A percentile compares a stretch with the other conserved stretches of the same genome.
Evolutionary conservation across 1,140 invertebrate species (phyloP).

Genomic region (Sogatella furcifera): DNA sequence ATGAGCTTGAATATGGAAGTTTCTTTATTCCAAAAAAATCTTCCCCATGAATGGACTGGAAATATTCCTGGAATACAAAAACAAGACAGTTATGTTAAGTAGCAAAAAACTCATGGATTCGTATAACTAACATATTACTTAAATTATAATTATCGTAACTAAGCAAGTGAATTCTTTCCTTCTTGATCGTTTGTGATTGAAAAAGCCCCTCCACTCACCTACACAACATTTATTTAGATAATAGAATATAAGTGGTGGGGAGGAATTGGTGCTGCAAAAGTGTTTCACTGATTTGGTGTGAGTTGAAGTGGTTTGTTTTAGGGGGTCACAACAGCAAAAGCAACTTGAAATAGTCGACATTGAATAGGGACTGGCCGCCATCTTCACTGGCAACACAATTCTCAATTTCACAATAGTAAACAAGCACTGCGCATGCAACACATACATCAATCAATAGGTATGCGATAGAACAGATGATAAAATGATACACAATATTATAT

Average conservation of each 20-base stretch:
- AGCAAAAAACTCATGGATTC: slow-evolving; percentile 11
- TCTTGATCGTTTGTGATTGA: slow-evolving; percentile 60
- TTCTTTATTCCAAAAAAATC: slow-evolving; percentile 41
- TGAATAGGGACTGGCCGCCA: not conserved
- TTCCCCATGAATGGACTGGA: slow-evolving; percentile 32
- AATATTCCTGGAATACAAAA: slow-evolving; percentile 41
- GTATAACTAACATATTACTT: slow-evolving; percentile 8
- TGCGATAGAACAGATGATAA: too few species aligned
- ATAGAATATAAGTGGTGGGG: slow-evolving; percentile 28
- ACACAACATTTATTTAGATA: slow-evolving; percentile 54
- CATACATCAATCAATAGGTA: too few species aligned
- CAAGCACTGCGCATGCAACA: too few species aligned
- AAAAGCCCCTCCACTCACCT: slow-evolving; percentile 65
- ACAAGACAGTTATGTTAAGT: slow-evolving; percentile 29
- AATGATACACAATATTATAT: too few species aligned
- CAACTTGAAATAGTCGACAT: not conserved
- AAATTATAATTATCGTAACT: slow-evolving; percentile 12
- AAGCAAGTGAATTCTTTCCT: slow-evolving; percentile 35
- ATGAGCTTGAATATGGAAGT: slow-evolving; percentile 30
- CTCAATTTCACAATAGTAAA: not conserved
- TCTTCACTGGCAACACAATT: not conserved
- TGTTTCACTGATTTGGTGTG: not conserved
- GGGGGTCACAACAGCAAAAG: not conserved
- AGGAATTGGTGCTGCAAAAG: not conserved
- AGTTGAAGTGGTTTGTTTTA: not conserved